A percentile compares a stretch with the other conserved stretches of the same genome.
Conservation (phyloP, 1,140 invertebrate genomes). For the Eupeodes corollae region DNA sequence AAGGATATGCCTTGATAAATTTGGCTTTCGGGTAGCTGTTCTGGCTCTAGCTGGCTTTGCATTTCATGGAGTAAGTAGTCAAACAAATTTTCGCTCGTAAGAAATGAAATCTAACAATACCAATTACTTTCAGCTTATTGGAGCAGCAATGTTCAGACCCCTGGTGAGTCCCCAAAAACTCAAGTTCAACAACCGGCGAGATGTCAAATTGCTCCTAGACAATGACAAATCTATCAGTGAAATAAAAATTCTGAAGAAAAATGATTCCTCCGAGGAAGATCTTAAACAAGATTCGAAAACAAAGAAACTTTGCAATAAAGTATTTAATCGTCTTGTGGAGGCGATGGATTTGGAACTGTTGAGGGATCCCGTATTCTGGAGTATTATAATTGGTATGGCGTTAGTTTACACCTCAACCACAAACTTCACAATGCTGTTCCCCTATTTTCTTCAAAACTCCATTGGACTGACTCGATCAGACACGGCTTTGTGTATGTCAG, state of each 20-base stretch:
- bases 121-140: conserved; percentile 22
- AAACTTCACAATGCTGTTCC: conserved; percentile 57
- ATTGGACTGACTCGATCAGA: conserved; percentile 41
- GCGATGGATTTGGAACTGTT: conserved; percentile 49
- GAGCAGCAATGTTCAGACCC: conserved; percentile 25
- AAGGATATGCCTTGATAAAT: conserved; percentile 44
- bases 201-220: conserved; percentile 18
- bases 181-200: conserved; percentile 25
- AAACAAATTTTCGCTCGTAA: neutral
- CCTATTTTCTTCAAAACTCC: conserved; percentile 49
- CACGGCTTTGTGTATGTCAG: conserved; percentile 54
- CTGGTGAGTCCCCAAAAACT: conserved; percentile 9
- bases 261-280: neutral
- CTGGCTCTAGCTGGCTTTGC: conserved; percentile 49
- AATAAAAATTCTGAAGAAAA: neutral
- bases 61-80: conserved; percentile 43
- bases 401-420: conserved; percentile 53
- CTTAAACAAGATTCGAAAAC: neutral
- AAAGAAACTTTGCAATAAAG: conserved; percentile 10
- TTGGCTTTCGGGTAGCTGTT: conserved; percentile 45
- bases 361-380: conserved; percentile 46
- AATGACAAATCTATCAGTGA: conserved; percentile 3
- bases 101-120: neutral
- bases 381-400: conserved; percentile 51
- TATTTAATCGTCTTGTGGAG: conserved; percentile 20